Evolutionary conservation across 2,888 invertebrate species (phyloP), one percentile per base, ranked within the genome.

Genomic region (Eledona agricola): DNA sequence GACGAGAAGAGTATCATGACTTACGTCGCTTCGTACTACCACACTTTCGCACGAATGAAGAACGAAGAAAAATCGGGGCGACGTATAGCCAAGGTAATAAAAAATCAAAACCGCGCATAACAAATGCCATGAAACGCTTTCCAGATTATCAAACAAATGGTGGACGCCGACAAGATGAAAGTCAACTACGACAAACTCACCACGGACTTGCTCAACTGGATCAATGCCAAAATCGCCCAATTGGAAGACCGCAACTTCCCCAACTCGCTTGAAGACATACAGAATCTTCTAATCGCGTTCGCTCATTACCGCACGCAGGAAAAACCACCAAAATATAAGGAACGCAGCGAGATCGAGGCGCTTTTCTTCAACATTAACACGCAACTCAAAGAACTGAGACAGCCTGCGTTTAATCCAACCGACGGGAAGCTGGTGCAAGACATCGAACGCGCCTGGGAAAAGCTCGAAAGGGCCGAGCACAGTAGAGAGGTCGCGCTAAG

Each of bases 1-100:
- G 98, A 98, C 74, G 99, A 99, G 80, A 98, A 97, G 78, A 96
- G 96, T 17, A 94, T 99, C 73, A 93, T 99, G 81, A 99, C 98
- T 11, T 99, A 99, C 75, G 96, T 99, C 20, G 97, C 98, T 1
- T 95, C 96, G 7, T 98, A 97, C 79, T 99, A 99, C 78, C 98
- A 99, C 79, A 96, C 97, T 49, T 99, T 99, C 80, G 97, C 98
- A 28, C 85, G 96, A 64, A 96, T 98, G 95, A 98, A 97, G 82
- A 96, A 93, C 72, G 98, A 98, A 73, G 92, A 94, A 80, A 98
- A 97, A 75, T 96, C 96, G 64, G 97, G 97, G 17, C 87, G 94
- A 67, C 84, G 98, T 73, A 97, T 99, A 71, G 97, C 96, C 23
- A 99, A 98, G 78, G 96, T 96, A 76, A n/a, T n/a, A 83, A 83